Evolutionary conservation across 2,797 vertebrate genomes (phyloP).

Genomic region (Rhinichthys osculus): DNA sequence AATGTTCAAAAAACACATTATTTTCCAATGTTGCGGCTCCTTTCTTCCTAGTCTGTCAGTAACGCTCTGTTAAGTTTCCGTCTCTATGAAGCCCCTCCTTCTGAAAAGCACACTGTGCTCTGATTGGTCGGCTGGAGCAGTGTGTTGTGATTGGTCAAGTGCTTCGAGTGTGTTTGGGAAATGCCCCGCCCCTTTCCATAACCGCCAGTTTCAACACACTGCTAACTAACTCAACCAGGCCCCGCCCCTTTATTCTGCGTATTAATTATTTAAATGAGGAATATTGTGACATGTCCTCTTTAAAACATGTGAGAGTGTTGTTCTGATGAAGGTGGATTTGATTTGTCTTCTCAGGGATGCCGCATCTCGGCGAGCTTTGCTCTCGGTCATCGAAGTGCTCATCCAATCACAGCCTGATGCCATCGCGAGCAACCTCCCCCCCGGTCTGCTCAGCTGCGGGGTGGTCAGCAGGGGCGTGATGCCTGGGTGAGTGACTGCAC

Average conservation of each 20-base stretch:
- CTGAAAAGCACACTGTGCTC: background rate
- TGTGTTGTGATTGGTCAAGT: background rate
- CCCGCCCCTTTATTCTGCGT: background rate
- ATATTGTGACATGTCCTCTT: background rate
- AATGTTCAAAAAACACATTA: no score
- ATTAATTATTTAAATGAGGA: background rate
- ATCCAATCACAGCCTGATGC: conserved; percentile 88
- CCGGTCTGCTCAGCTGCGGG: conserved; percentile 90
- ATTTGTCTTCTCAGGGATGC: conserved; percentile 81
- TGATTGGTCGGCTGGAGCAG: background rate
- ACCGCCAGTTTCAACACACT: background rate
- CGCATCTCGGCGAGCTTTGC: conserved; percentile 89
- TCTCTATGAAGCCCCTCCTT: background rate
- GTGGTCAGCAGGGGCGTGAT: conserved; percentile 82
- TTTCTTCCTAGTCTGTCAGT: background rate
- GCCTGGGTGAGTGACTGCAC: conserved; percentile 81
- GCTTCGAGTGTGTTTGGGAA: background rate
- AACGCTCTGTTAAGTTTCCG: background rate
- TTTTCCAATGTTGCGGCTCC: background rate
- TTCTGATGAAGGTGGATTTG: background rate
- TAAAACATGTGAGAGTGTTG: background rate
- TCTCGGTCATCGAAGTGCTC: conserved; percentile 86
- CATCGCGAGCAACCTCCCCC: conserved; percentile 87
- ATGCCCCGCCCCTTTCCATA: background rate
- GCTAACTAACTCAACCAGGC: background rate